These are phyloP conservation scores for Amblyteles armatorius DNA, from an alignment of 2,888 invertebrate genomes.

Conservation along the genomic window DNA sequence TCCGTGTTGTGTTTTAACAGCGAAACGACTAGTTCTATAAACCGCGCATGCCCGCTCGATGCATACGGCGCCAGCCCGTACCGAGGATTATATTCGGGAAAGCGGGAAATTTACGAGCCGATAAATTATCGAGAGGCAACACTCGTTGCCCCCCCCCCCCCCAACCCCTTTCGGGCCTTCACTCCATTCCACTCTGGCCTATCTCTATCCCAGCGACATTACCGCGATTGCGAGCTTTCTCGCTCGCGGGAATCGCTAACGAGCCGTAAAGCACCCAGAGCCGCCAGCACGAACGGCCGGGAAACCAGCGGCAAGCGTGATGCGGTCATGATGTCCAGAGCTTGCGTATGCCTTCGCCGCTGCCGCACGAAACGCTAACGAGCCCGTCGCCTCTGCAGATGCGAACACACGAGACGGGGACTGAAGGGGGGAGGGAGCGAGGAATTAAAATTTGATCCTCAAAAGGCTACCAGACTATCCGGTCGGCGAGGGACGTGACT, in stretches of 20 bases:
- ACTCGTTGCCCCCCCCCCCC: slow-evolving; percentile 22
- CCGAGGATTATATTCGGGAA: slow-evolving; percentile 78
- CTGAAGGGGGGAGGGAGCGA: not conserved
- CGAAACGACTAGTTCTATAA: slow-evolving; percentile 7
- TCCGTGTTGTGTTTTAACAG: slow-evolving; percentile 42
- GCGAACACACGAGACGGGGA: not conserved
- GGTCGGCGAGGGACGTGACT: no score
- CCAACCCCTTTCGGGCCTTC: not conserved
- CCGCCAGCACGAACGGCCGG: not conserved
- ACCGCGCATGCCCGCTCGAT: not conserved
- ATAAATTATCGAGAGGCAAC: slow-evolving; percentile 78
- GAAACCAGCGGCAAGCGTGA: slow-evolving; percentile 2
- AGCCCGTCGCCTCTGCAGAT: slow-evolving; percentile 18
- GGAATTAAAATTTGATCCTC: slow-evolving; percentile 22
- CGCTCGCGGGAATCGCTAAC: slow-evolving; percentile 78
- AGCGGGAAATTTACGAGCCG: slow-evolving; percentile 81
- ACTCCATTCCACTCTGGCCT: slow-evolving; percentile 16
- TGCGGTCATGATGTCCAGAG: slow-evolving; percentile 1
- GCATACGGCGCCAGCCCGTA: slow-evolving; percentile 18
- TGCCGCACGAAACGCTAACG: slow-evolving; percentile 34
- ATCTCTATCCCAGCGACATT: slow-evolving; percentile 38
- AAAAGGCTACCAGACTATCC: not conserved
- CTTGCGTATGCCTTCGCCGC: slow-evolving; percentile 1
- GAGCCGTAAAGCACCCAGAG: slow-evolving; percentile 75
- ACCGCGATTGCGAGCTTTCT: slow-evolving; percentile 56